Percentiles rank a stretch among this genome's conserved stretches.
Conservation (phyloP, 2,888 invertebrate species). For the Linyphia triangularis region DNA sequence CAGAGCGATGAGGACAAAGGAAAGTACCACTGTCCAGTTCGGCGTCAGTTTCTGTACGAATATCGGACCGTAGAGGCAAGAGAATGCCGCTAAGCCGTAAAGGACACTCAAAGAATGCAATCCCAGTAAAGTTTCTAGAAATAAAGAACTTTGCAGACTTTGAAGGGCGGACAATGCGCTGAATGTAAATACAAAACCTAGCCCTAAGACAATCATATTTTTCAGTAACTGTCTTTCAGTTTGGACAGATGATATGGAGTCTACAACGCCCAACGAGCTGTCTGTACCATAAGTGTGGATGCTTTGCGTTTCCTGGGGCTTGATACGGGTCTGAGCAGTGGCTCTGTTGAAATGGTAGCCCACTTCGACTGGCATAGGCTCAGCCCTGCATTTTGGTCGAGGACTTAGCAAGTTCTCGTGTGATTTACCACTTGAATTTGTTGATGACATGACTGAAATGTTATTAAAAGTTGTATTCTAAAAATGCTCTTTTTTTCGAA, state of each 20-base stretch:
- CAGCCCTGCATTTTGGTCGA: conserved; percentile 48
- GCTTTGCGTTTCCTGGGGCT: conserved; percentile 48
- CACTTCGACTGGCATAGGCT: conserved; percentile 56
- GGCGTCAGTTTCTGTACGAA: conserved; percentile 75
- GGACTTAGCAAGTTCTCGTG: conserved; percentile 71
- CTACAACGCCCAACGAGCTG: conserved; percentile 23
- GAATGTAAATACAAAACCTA: conserved; percentile 75
- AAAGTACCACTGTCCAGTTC: conserved; percentile 75
- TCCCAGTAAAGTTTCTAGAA: conserved; percentile 72
- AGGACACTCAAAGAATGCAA: conserved; percentile 65
- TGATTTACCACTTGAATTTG: conserved; percentile 63
- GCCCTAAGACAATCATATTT: conserved; percentile 74
- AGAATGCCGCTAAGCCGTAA: conserved; percentile 71
- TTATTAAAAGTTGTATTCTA: not conserved
- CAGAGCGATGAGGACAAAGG: conserved; percentile 75
- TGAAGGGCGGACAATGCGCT: conserved; percentile 73
- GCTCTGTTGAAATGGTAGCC: conserved; percentile 69
- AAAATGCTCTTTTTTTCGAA: not conserved
- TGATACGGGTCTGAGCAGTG: conserved; percentile 64
- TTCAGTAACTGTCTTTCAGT: conserved; percentile 74
- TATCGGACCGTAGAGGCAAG: conserved; percentile 73
- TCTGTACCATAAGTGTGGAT: conserved; percentile 59
- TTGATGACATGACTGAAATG: conserved; percentile 47
- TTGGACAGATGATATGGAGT: conserved; percentile 66
- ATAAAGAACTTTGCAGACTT: conserved; percentile 74